These are phyloP conservation scores for Augochlorella aurata DNA, from an alignment of 2,888 invertebrate genomes.

Conservation along the genomic window DNA sequence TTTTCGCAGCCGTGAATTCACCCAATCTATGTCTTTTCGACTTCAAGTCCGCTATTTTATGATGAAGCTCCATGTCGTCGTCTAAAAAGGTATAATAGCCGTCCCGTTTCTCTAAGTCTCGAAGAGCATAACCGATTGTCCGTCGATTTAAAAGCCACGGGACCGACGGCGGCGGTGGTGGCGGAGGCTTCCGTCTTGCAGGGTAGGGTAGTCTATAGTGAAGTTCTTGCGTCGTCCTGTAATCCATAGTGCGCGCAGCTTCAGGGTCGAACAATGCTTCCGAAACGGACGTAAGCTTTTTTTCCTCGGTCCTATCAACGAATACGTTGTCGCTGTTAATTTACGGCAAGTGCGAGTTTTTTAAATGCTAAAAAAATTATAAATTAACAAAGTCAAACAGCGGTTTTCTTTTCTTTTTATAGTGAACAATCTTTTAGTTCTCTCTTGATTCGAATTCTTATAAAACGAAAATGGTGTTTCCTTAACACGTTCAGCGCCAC, in stretches of 20 bases:
- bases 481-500: too few relatives aligned
- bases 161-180: slow-evolving; percentile 49
- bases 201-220: slow-evolving; percentile 64
- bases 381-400: too few relatives aligned
- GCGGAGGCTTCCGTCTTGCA: slow-evolving; percentile 43
- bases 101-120: slow-evolving; percentile 63
- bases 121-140: slow-evolving; percentile 65
- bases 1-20: not conserved
- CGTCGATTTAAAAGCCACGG: slow-evolving; percentile 71
- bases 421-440: too few relatives aligned
- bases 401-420: too few relatives aligned
- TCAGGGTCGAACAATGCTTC: slow-evolving; percentile 55
- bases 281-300: slow-evolving; percentile 36
- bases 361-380: too few relatives aligned
- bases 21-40: slow-evolving; percentile 35
- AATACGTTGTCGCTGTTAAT: not conserved
- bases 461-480: too few relatives aligned
- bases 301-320: slow-evolving; percentile 43
- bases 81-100: slow-evolving; percentile 70
- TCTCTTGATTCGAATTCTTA: too few relatives aligned
- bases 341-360: too few relatives aligned
- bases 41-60: slow-evolving; percentile 66
- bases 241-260: slow-evolving; percentile 52
- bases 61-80: slow-evolving; percentile 69
- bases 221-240: slow-evolving; percentile 63